These are phyloP conservation scores for Samia ricini DNA, from an alignment of 1,140 invertebrate genomes.

Conservation along the genomic window DNA sequence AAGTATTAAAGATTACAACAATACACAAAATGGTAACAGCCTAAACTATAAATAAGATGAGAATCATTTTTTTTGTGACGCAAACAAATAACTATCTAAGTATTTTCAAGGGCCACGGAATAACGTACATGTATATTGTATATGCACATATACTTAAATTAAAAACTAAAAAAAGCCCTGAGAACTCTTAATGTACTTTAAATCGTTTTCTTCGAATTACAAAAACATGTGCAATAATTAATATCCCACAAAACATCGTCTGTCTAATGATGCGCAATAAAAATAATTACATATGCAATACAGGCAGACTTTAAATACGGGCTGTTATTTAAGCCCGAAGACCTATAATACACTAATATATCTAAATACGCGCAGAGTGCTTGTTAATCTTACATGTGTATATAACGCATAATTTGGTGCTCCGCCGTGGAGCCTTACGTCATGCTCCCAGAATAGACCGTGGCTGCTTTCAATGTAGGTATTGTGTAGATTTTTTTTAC, in stretches of 20 bases:
- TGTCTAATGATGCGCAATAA: not conserved
- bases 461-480: conserved; percentile 57
- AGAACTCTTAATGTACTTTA: not conserved
- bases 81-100: too few relatives aligned
- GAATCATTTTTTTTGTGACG: too few relatives aligned
- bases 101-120: not conserved
- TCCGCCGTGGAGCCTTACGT: conserved; percentile 40
- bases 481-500: conserved; percentile 63
- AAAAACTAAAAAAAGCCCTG: not conserved
- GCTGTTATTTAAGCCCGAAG: conserved; percentile 3
- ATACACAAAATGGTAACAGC: too few relatives aligned
- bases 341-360: not conserved
- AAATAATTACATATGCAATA: not conserved
- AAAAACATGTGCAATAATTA: not conserved
- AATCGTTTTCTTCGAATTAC: not conserved
- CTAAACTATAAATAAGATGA: too few relatives aligned
- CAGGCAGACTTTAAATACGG: conserved; percentile 15
- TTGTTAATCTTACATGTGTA: not conserved
- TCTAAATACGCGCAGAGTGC: not conserved
- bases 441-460: conserved; percentile 58
- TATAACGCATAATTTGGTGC: conserved; percentile 9
- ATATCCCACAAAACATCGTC: not conserved
- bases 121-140: not conserved
- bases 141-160: too few relatives aligned
- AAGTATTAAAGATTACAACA: too few relatives aligned